phyloP scores from a whole-genome alignment of 2,797 vertebrate species.

The Okamejei kenojei region DNA sequence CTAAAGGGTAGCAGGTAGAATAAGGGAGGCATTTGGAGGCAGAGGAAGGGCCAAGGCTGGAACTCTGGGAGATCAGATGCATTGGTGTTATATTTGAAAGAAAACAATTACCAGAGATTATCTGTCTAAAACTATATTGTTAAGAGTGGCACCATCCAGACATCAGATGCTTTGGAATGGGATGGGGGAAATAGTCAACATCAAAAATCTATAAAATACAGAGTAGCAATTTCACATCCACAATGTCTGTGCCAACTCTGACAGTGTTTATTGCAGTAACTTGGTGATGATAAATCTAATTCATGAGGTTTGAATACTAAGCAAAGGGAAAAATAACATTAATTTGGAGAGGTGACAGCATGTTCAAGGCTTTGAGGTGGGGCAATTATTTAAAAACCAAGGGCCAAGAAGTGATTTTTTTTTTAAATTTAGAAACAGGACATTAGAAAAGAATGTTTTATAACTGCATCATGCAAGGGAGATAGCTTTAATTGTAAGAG shows the following conservation, averaged over 20 bases:
- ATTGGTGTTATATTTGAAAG: neutral
- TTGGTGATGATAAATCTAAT: neutral
- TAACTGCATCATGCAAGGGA: neutral
- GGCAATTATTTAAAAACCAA: neutral
- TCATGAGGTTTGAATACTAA: neutral
- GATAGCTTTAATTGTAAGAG: neutral
- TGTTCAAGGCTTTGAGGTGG: neutral
- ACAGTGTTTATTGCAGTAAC: neutral
- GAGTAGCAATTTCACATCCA: no score
- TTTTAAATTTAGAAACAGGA: neutral
- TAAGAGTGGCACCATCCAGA: neutral
- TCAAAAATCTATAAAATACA: neutral
- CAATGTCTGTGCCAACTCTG: neutral
- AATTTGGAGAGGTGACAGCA: neutral
- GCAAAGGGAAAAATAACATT: neutral
- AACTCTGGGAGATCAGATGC: neutral
- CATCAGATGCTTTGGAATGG: neutral
- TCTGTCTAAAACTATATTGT: neutral
- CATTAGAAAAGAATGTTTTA: neutral
- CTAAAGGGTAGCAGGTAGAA: neutral
- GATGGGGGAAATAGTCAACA: neutral
- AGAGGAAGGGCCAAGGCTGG: neutral
- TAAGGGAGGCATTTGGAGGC: neutral
- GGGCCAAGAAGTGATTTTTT: neutral
- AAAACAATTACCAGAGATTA: neutral